Conservation (phyloP, 2,888 invertebrate species). For the Erannis defoliaria region DNA sequence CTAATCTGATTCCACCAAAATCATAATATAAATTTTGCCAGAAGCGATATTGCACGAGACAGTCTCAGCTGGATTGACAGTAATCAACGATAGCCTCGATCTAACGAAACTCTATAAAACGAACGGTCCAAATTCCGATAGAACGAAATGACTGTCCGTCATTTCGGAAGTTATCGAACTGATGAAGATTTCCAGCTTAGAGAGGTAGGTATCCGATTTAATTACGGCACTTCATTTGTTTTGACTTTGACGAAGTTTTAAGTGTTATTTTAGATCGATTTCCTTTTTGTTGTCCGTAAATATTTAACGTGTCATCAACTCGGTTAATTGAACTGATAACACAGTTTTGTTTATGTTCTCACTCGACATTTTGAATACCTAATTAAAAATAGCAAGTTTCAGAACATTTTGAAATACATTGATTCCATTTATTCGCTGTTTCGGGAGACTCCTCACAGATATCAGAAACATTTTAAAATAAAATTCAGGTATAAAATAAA, state of each 20-base stretch:
- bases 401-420: background rate
- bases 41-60: conserved; percentile 33
- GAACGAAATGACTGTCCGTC: conserved; percentile 31
- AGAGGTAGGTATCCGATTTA: conserved; percentile 32
- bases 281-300: conserved; percentile 24
- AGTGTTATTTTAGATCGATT: conserved; percentile 29
- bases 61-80: conserved; percentile 34
- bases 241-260: conserved; percentile 30
- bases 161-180: conserved; percentile 37
- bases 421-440: too few relatives aligned
- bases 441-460: background rate
- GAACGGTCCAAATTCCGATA: conserved; percentile 31
- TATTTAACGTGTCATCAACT: conserved; percentile 22
- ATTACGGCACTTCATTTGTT: conserved; percentile 36
- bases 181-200: conserved; percentile 34
- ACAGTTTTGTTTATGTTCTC: background rate
- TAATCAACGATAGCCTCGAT: conserved; percentile 40
- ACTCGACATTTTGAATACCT: background rate
- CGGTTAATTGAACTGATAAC: background rate
- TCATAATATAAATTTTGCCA: conserved; percentile 28
- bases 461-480: background rate
- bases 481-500: background rate
- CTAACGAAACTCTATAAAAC: conserved; percentile 33
- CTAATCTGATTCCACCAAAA: background rate
- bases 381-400: background rate